Evolutionary conservation across 2,888 invertebrate species (phyloP).

Genomic region (Leptura quadrifasciata): DNA sequence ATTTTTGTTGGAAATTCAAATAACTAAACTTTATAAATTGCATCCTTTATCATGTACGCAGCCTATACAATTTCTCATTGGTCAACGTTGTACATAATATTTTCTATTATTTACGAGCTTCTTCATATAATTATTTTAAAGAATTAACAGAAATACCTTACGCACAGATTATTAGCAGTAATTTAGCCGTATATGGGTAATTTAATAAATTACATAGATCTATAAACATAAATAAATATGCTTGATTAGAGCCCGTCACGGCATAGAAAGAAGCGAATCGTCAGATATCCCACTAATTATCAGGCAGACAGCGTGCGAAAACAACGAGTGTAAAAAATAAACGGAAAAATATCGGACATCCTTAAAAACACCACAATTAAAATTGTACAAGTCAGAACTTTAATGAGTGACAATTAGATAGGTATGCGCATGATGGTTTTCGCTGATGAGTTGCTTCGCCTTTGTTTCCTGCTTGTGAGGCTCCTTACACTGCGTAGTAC

Average conservation of each 20-base stretch:
- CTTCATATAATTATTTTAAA: background rate
- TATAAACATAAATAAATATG: background rate
- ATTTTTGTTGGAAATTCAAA: background rate
- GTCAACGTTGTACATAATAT: background rate
- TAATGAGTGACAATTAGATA: slow-evolving; percentile 15
- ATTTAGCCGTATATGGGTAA: background rate
- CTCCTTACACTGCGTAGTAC: no score
- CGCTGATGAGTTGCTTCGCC: no score
- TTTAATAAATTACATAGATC: slow-evolving; percentile 1
- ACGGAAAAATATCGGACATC: background rate
- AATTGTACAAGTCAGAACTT: slow-evolving; percentile 5
- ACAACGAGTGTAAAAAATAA: background rate
- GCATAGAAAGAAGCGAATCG: background rate
- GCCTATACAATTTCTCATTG: background rate
- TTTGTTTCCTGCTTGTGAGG: no score
- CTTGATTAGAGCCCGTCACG: background rate
- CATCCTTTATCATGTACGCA: background rate
- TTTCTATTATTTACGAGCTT: background rate
- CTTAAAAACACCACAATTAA: background rate
- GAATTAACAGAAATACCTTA: background rate
- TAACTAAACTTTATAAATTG: background rate
- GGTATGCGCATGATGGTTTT: background rate
- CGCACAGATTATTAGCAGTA: background rate
- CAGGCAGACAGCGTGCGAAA: background rate
- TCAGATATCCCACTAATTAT: background rate